Evolutionary conservation across 2,113 vertebrate genomes (phyloP), one percentile per base, ranked within the genome.

Genomic region (Willisornis vidua): DNA sequence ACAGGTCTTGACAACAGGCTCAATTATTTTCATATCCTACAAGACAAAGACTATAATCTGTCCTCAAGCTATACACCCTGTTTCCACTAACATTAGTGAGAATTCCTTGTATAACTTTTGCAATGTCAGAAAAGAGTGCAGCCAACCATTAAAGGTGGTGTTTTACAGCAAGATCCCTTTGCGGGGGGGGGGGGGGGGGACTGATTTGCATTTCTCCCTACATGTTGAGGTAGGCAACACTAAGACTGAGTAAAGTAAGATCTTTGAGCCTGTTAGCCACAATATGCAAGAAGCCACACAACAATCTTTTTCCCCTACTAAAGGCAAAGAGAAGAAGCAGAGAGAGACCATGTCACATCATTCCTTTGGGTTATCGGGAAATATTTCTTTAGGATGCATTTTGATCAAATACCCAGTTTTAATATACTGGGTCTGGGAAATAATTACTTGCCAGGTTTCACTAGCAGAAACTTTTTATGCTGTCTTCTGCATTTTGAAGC

Each of bases 1-100:
- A 91, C 35, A 79, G 37, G 41, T 85, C 80, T 85, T 97, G 94
- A 93, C 94, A 96, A 86, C 8, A 74, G 57, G 61, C 71, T 97
- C 92, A 96, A 94, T 92, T 96, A 90, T 96, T 96, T 94, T 74
- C 41, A 25, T 67, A 52, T 92, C 70, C 49, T 89, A 83, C 52
- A 93, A 95, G 74, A 95, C 3, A 33, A 91, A 88, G 85, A 67
- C 76, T 83, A 15, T 93, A 93, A 95, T 96, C 88, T 95, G 80
- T 90, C 95, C 95, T 85, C 25, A 6, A 96, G 92, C 95, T 87
- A 94, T 67, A 58, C 26, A 76, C 68, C 35, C 70, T 65, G 39
- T 65, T 96, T 84, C 62, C 72, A 86, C 46, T 14, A 88, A 63
- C 43, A 52, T 71, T 45, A 93, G 61, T 35, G 39, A 81, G 48